phyloP scores from a whole-genome alignment of 1,140 invertebrate species.

The Lasioglossum albipes region DNA sequence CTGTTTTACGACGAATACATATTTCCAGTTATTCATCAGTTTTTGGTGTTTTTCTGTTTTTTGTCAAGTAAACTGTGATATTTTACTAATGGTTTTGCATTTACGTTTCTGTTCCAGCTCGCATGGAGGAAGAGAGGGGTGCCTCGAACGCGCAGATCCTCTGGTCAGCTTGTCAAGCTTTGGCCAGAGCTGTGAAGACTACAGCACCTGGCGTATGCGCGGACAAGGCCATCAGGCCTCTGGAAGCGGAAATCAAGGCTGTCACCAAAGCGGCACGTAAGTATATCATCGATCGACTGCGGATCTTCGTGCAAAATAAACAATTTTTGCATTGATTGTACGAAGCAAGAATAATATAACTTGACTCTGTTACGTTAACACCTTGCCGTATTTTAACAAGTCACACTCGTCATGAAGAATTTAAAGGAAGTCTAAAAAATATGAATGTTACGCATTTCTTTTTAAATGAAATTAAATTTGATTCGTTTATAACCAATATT shows the following conservation, averaged over 20 bases:
- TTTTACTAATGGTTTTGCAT: background rate
- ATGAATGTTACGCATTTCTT: too few relatives aligned
- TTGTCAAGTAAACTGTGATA: too few relatives aligned
- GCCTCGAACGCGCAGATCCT: conserved; percentile 91
- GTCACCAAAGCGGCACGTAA: conserved; percentile 86
- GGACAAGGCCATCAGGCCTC: conserved; percentile 83
- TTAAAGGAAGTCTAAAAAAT: too few relatives aligned
- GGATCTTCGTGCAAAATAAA: too few relatives aligned
- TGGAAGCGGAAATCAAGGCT: conserved; percentile 87
- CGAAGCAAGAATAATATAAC: too few relatives aligned
- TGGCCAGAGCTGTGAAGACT: conserved; percentile 88
- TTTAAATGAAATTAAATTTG: too few relatives aligned
- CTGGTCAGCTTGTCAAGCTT: conserved; percentile 94
- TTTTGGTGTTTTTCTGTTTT: too few relatives aligned
- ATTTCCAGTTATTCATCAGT: background rate
- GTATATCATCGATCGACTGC: conserved; percentile 48
- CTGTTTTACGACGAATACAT: background rate
- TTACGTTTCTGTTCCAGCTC: conserved; percentile 81
- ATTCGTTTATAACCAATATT: too few relatives aligned
- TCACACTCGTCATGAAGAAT: too few relatives aligned
- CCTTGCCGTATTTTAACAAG: too few relatives aligned
- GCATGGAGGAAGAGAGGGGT: conserved; percentile 89
- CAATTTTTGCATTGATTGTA: too few relatives aligned
- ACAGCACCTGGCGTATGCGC: conserved; percentile 81
- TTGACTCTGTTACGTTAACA: too few relatives aligned